Percentiles rank a stretch among this genome's conserved stretches.
phyloP scores from a whole-genome alignment of 2,888 invertebrate genomes.

The Lasioglossum oenotherae region DNA sequence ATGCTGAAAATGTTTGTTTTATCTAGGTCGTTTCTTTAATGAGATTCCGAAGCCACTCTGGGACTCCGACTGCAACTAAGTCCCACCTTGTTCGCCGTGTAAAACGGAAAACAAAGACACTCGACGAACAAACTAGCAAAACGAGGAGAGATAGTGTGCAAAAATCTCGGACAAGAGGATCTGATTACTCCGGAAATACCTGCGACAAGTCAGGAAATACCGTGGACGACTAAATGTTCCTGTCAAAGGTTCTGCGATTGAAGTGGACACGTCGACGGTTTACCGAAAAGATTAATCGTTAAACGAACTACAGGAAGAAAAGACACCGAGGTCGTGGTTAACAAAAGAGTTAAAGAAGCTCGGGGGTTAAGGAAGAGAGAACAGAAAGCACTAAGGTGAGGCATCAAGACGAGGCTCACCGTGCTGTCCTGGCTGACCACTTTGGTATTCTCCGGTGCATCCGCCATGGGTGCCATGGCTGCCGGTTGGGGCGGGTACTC shows the following conservation, averaged over 20 bases:
- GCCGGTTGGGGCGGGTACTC: constrained; percentile 48
- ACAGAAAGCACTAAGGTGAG: background rate
- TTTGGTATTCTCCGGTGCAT: constrained; percentile 71
- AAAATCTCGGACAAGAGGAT: background rate
- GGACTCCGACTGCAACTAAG: background rate
- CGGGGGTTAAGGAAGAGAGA: background rate
- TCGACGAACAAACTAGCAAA: background rate
- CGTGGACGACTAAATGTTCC: background rate
- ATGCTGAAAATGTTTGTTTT: background rate
- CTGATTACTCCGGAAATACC: background rate
- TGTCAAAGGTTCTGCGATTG: background rate
- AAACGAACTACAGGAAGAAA: background rate
- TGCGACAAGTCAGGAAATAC: background rate
- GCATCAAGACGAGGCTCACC: constrained; percentile 69
- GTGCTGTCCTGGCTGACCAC: constrained; percentile 74
- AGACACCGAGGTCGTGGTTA: background rate
- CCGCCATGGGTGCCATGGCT: constrained; percentile 68
- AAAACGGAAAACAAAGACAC: background rate
- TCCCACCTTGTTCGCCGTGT: background rate
- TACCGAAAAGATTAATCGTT: background rate
- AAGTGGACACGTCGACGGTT: background rate
- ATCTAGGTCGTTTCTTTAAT: constrained; percentile 8
- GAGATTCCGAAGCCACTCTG: constrained; percentile 6
- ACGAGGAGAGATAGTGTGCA: background rate
- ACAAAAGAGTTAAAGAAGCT: background rate